These are phyloP conservation scores for Kryptopterus vitreolus DNA, from an alignment of 2,797 vertebrate species.

Conservation along the genomic window DNA sequence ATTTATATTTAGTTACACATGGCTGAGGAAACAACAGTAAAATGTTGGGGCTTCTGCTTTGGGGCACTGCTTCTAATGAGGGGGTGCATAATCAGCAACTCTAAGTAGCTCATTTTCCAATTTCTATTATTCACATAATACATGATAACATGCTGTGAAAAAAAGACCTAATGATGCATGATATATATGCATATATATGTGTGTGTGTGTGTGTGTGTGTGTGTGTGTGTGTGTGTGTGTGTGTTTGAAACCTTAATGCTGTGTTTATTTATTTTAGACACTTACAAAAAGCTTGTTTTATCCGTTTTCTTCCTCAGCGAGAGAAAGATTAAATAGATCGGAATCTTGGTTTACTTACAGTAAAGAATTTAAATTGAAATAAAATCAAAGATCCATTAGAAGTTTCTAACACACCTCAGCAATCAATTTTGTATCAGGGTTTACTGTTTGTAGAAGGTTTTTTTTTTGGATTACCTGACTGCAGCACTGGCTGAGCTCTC, in stretches of 20 bases:
- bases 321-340: not conserved
- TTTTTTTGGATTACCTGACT: conserved; percentile 73
- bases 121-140: too few species aligned
- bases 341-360: not conserved
- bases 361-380: too few species aligned
- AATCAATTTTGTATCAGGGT: not conserved
- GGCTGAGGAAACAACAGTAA: not conserved
- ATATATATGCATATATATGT: too few species aligned
- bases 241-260: too few species aligned
- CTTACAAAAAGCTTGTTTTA: not conserved
- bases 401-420: not conserved
- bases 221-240: too few species aligned
- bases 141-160: too few species aligned
- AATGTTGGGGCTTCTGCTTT: too few species aligned
- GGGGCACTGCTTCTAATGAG: too few species aligned
- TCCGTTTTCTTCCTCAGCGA: not conserved
- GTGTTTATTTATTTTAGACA: not conserved
- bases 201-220: too few species aligned
- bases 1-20: not conserved
- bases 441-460: not conserved
- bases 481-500: conserved; percentile 76
- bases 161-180: too few species aligned
- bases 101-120: too few species aligned
- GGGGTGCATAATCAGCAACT: too few species aligned
- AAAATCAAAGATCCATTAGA: not conserved